These are phyloP conservation scores for Zhuqinia jingwanae DNA, from an alignment of 2,888 invertebrate species.

Conservation along the genomic window DNA sequence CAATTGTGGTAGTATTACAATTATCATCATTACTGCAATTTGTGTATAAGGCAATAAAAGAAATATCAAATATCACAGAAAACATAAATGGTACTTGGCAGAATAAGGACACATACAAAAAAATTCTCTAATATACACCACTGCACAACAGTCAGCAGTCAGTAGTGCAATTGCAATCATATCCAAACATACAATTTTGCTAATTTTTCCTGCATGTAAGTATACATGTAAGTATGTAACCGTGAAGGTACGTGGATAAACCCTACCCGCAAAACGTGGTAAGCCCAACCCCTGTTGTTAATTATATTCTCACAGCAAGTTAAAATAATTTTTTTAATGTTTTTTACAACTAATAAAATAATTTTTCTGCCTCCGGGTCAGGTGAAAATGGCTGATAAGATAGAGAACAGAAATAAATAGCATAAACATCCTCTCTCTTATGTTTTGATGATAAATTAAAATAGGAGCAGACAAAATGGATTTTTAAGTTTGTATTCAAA, in stretches of 20 bases:
- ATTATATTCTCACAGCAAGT: conserved; percentile 40
- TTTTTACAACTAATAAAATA: conserved; percentile 38
- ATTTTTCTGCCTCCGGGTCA: conserved; percentile 22
- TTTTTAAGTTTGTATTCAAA: conserved; percentile 12
- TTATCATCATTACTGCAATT: conserved; percentile 1
- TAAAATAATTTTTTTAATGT: conserved; percentile 27
- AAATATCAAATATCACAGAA: conserved; percentile 13
- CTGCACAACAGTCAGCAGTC: too few relatives aligned
- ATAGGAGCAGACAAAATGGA: conserved; percentile 23
- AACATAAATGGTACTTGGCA: neutral
- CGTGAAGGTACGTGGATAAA: conserved; percentile 9
- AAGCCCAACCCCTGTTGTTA: conserved; percentile 25
- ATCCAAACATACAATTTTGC: conserved; percentile 26
- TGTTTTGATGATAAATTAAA: neutral
- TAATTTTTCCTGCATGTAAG: too few relatives aligned
- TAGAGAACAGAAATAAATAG: neutral
- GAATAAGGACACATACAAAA: too few relatives aligned
- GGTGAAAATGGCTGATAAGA: conserved; percentile 12
- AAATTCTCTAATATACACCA: neutral
- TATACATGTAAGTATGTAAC: too few relatives aligned
- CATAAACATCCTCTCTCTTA: neutral
- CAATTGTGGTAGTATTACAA: neutral
- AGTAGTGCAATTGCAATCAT: too few relatives aligned
- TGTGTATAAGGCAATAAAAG: conserved; percentile 4
- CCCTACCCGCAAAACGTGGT: neutral